A percentile compares a stretch with the other conserved stretches of the same genome.
Evolutionary conservation across 2,888 invertebrate species (phyloP).

Genomic region (Schizaphis graminum): DNA sequence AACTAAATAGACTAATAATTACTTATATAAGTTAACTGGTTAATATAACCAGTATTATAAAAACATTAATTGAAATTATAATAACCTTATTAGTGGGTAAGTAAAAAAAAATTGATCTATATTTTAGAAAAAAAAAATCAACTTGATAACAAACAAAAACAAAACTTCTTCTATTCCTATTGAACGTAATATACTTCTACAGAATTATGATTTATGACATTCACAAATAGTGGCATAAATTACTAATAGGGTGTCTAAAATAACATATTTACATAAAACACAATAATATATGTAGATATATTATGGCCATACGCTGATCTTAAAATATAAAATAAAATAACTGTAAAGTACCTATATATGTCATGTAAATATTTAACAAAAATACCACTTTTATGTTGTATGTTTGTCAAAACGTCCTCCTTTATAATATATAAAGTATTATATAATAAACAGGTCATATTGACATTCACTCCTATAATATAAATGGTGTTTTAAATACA

Average conservation of each 20-base stretch:
- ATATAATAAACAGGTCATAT: neutral
- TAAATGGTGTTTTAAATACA: neutral
- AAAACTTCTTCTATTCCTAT: neutral
- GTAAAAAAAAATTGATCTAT: neutral
- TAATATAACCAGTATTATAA: neutral
- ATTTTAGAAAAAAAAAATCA: neutral
- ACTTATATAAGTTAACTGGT: too few relatives aligned
- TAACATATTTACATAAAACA: neutral
- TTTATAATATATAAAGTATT: neutral
- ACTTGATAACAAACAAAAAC: neutral
- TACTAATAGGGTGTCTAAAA: neutral
- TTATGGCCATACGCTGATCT: neutral
- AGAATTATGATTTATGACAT: conserved; percentile 6
- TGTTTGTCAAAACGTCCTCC: conserved; percentile 22
- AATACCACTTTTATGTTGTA: neutral
- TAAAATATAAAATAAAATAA: conserved; percentile 14
- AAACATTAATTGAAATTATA: neutral
- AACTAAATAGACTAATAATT: neutral
- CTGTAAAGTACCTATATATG: neutral
- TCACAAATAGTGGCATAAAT: neutral
- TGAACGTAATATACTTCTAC: neutral
- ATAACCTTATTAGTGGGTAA: neutral
- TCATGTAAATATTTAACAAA: conserved; percentile 32
- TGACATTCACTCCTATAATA: neutral
- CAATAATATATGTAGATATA: neutral